These are phyloP conservation scores for Strix occidentalis DNA, from an alignment of 2,797 vertebrate genomes.

Conservation along the genomic window DNA sequence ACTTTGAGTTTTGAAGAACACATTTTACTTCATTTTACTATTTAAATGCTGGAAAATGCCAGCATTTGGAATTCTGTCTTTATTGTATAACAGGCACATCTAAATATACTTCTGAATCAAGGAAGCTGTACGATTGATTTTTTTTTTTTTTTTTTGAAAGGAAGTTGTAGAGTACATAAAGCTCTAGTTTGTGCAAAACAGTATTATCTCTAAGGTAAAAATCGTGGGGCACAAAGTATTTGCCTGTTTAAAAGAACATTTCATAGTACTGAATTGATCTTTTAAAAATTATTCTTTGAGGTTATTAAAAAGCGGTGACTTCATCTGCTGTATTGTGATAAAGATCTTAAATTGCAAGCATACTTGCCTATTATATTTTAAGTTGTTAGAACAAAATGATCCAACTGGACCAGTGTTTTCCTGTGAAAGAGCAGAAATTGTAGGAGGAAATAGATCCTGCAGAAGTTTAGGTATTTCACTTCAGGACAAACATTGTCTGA, in stretches of 20 bases:
- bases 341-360: not conserved
- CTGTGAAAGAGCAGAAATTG: not conserved
- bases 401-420: not conserved
- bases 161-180: not conserved
- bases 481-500: constrained; percentile 5
- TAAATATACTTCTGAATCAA: not conserved
- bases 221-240: not conserved
- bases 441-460: constrained; percentile 43
- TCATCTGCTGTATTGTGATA: not conserved
- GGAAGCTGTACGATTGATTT: not conserved
- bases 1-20: not conserved
- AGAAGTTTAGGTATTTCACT: constrained; percentile 28
- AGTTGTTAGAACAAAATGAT: not conserved
- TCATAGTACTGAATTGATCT: not conserved
- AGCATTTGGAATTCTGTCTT: not conserved
- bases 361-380: not conserved
- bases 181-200: not conserved
- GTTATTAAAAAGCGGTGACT: not conserved
- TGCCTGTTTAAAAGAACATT: not conserved
- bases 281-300: not conserved
- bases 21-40: not conserved
- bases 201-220: not conserved
- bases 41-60: not conserved
- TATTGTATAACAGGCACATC: not conserved
- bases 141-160: not conserved